These are phyloP conservation scores for Aspiorhynchus laticeps DNA, from an alignment of 2,113 vertebrate genomes.

Conservation along the genomic window DNA sequence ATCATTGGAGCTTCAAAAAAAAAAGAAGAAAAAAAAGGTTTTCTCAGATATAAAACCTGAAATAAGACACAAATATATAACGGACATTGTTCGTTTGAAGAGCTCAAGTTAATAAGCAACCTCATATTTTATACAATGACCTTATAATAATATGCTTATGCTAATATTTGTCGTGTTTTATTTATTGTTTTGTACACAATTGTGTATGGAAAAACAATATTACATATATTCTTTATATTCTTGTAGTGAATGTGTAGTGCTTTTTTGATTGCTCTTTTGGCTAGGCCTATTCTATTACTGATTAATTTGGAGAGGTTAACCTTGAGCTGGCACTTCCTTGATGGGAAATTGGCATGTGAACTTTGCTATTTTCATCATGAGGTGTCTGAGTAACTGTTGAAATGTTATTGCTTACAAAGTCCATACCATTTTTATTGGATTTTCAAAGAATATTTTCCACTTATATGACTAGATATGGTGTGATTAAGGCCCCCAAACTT, in stretches of 20 bases:
- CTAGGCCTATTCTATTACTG: background rate
- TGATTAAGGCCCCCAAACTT: background rate
- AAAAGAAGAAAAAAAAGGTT: too few relatives aligned
- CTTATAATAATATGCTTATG: too few relatives aligned
- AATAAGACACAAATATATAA: too few relatives aligned
- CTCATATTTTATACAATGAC: too few relatives aligned
- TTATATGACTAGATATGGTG: background rate
- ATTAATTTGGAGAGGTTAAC: background rate
- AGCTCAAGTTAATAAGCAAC: too few relatives aligned
- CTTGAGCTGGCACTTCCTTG: background rate
- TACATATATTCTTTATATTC: too few relatives aligned
- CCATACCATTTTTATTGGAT: constrained; percentile 4
- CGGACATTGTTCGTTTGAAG: too few relatives aligned
- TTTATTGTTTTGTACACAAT: background rate
- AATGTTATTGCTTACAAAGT: constrained; percentile 20
- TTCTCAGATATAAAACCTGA: too few relatives aligned
- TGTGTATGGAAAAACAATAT: background rate
- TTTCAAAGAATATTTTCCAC: background rate
- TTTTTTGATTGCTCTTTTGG: background rate
- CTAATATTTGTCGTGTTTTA: background rate
- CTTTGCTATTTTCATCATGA: constrained; percentile 3
- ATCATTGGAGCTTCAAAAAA: too few relatives aligned
- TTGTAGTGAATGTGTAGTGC: too few relatives aligned
- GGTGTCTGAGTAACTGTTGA: background rate
- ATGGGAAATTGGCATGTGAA: background rate